A percentile compares a stretch with the other conserved stretches of the same genome.
Evolutionary conservation across 2,797 vertebrate species (phyloP).

Genomic region (Falco berigora): DNA sequence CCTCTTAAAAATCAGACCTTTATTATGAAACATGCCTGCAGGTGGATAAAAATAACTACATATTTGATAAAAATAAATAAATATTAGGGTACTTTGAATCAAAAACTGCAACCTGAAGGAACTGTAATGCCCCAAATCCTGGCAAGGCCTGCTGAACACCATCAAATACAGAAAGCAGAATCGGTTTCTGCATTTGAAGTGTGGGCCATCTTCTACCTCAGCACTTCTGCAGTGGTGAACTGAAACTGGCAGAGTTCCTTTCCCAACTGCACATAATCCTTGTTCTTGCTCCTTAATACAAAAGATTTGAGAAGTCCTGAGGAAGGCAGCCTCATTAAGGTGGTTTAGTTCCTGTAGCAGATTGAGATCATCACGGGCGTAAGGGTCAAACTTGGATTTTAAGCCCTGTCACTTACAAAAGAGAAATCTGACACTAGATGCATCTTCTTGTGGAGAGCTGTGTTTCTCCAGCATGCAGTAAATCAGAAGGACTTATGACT

Average conservation of each 20-base stretch:
- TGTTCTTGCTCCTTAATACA: background rate
- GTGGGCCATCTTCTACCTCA: background rate
- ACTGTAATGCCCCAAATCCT: background rate
- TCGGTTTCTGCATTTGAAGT: background rate
- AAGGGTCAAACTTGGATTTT: background rate
- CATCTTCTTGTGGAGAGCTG: background rate
- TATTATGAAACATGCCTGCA: background rate
- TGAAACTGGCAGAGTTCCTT: background rate
- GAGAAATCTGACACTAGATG: background rate
- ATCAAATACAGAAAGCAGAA: background rate
- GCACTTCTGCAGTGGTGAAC: background rate
- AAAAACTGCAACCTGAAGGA: background rate
- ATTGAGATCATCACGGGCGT: background rate
- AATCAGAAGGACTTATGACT: background rate
- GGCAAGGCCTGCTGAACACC: background rate
- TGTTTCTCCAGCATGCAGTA: background rate
- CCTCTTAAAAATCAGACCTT: background rate
- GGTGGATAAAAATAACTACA: background rate
- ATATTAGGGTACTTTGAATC: background rate
- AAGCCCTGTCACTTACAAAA: background rate
- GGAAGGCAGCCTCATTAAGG: background rate
- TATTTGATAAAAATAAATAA: background rate
- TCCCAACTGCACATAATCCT: accelerated
- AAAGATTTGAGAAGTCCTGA: background rate
- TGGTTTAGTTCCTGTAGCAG: background rate